Conservation (phyloP, 2,797 vertebrate genomes). For the Sparus aurata region DNA sequence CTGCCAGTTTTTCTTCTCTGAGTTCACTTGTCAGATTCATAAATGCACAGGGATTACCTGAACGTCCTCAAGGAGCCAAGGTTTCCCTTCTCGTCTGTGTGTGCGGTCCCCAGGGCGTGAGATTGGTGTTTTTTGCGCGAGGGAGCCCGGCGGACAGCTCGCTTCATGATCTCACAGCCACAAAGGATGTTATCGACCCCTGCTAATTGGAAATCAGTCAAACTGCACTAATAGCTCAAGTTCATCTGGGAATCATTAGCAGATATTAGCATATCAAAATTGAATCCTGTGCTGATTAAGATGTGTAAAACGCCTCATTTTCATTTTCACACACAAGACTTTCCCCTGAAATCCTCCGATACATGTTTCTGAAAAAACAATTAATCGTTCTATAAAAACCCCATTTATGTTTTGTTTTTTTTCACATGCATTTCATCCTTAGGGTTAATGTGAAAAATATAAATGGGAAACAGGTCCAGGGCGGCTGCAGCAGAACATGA, state of each 20-base stretch:
- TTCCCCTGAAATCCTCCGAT: neutral
- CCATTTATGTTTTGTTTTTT: neutral
- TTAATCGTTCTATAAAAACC: slow-evolving; percentile 2
- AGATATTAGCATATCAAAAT: slow-evolving; percentile 72
- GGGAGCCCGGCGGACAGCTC: slow-evolving; percentile 27
- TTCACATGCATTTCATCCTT: neutral
- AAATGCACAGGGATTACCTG: slow-evolving; percentile 32
- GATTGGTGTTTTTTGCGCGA: slow-evolving; percentile 53
- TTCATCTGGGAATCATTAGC: slow-evolving; percentile 69
- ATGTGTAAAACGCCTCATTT: slow-evolving; percentile 50
- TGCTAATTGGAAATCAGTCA: slow-evolving; percentile 75
- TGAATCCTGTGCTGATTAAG: slow-evolving; percentile 59
- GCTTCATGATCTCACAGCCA: slow-evolving; percentile 56
- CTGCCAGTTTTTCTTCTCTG: neutral
- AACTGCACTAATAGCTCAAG: slow-evolving; percentile 68
- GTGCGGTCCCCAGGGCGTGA: slow-evolving; percentile 38
- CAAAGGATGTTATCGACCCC: slow-evolving; percentile 56
- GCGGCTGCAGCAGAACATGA: too few species aligned
- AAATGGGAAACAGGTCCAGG: neutral
- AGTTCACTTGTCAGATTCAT: slow-evolving; percentile 29
- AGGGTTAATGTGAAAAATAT: neutral
- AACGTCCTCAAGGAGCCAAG: slow-evolving; percentile 26
- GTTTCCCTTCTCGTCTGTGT: slow-evolving; percentile 24
- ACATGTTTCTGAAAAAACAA: neutral
- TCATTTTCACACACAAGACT: slow-evolving; percentile 4